Percentiles rank a stretch among this genome's conserved stretches.
Conservation (phyloP, 2,797 vertebrate species). For the Dendrocincla tyrannina region DNA sequence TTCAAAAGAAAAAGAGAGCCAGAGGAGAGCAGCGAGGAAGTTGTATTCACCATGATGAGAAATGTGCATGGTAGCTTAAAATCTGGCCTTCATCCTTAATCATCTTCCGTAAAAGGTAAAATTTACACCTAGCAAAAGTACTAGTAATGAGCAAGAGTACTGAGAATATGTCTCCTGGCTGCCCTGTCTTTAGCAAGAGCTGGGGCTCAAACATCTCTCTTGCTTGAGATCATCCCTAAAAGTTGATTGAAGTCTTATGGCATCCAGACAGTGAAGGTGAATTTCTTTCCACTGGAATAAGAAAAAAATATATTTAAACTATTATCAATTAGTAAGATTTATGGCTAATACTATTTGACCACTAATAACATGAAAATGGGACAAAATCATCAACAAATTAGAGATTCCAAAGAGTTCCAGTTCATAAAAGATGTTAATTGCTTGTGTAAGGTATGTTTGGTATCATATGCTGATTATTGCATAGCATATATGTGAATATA, state of each 20-base stretch:
- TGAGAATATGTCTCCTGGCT: neutral
- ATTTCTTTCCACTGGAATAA: neutral
- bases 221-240: neutral
- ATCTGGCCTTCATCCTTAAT: neutral
- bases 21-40: neutral
- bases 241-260: neutral
- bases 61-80: neutral
- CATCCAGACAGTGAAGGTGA: neutral
- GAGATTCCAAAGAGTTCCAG: neutral
- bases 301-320: neutral
- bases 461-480: neutral
- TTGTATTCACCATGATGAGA: neutral
- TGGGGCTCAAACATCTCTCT: neutral
- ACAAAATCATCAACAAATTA: neutral
- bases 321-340: constrained; percentile 1
- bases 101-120: neutral
- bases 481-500: neutral
- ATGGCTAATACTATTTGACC: neutral
- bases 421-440: neutral
- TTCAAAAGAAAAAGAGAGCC: neutral
- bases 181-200: neutral
- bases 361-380: neutral
- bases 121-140: neutral
- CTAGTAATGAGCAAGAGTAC: neutral
- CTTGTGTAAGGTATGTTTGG: neutral